Evolutionary conservation across 2,113 vertebrate species (phyloP), one percentile per base, ranked within the genome.

Genomic region (Nothocercus nigrocapillus): DNA sequence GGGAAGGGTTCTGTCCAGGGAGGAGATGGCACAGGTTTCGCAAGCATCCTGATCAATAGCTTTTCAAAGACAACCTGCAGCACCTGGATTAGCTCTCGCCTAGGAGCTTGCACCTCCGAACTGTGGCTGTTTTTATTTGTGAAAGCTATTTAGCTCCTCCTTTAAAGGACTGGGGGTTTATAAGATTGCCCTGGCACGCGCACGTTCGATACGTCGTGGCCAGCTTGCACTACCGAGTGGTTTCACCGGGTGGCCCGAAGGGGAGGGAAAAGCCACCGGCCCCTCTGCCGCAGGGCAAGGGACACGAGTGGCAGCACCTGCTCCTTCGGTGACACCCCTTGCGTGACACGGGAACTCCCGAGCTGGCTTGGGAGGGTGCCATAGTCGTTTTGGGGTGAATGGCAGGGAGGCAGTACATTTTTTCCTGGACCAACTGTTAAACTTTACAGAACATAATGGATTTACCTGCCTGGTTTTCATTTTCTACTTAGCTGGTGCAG

Each of bases 281-380:
- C 66, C 53, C 49, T 91, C 58, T 49, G 17, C 82, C 49, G 67
- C 3, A 1, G 15, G 38, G 13, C 13, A 34, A 8, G 28, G n/a
- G 12, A 42, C 40, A 42, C 17, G 16, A 6, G 25, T 69, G 45
- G 45, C 25, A 44, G 10, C 17, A 9, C 30, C 54, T 32, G 54
- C 92, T 93, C 5, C 1, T 86, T 94, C 7, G 21, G 62, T 94
- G 80, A 64, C 83, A 90, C 77, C 88, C 93, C 83, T 87, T 66
- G 88, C 73, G 81, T 74, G 44, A 27, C 58, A 87, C 77, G 54
- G 93, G 34, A n/a, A 13, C 70, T 84, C 94, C 76, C 74, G 21
- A 24, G 49, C 10, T 24, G 49, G 13, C 59, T 15, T 7, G 53
- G 74, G 53, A 77, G 79, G 67, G 61, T 6, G 63, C 2, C 40